Evolutionary conservation across 1,140 invertebrate species (phyloP).

Genomic region (Reticulitermes speratus): DNA sequence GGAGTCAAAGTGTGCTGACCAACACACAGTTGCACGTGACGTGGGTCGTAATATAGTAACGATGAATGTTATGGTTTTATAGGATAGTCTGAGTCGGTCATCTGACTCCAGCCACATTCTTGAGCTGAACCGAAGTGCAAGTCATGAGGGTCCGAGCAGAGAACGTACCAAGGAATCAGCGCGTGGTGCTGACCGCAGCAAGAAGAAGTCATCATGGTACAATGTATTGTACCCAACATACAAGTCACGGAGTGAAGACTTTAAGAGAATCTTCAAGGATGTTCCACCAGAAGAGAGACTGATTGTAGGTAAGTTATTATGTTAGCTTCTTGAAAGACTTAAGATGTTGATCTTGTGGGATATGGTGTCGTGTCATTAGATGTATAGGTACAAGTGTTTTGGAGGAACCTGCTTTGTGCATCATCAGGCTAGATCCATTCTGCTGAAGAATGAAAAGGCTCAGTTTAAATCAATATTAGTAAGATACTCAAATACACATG

Average conservation of each 20-base stretch:
- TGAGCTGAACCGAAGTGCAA: not conserved
- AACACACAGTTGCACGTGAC: too few relatives aligned
- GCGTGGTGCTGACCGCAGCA: conserved; percentile 50
- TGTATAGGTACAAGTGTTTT: not conserved
- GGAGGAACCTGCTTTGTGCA: too few relatives aligned
- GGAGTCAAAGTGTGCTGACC: too few relatives aligned
- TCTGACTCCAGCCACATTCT: conserved; percentile 29
- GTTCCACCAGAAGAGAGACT: conserved; percentile 87
- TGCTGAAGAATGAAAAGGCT: too few relatives aligned
- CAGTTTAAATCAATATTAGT: too few relatives aligned
- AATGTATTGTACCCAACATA: conserved; percentile 89
- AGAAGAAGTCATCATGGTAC: conserved; percentile 79
- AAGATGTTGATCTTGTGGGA: not conserved
- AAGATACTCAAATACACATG: too few relatives aligned
- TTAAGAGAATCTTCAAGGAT: conserved; percentile 89
- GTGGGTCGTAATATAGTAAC: not conserved
- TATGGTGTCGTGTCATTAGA: too few relatives aligned
- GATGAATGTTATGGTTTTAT: not conserved
- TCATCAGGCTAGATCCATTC: too few relatives aligned
- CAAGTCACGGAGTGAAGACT: conserved; percentile 89
- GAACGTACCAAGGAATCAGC: conserved; percentile 4
- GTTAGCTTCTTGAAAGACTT: not conserved
- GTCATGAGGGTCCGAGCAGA: conserved; percentile 10
- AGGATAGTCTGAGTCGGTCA: conserved; percentile 32
- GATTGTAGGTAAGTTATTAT: conserved; percentile 77